Evolutionary conservation across 2,113 vertebrate genomes (phyloP).

Genomic region (Oncorhynchus mykiss): DNA sequence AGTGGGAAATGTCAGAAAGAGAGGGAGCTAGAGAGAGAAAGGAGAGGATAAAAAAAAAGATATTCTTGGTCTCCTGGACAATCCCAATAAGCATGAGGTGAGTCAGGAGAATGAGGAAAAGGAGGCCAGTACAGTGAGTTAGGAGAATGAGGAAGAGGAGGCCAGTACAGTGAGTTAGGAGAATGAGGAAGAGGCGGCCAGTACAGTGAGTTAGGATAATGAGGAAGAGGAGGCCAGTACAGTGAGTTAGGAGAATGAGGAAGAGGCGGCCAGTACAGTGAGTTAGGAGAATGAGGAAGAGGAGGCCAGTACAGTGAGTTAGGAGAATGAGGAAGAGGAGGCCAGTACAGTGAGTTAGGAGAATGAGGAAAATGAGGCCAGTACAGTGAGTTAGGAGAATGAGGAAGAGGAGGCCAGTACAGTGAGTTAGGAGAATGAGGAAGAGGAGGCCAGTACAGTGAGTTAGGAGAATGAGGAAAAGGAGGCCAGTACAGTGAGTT

Average conservation of each 20-base stretch:
- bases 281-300: no score
- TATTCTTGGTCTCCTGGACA: slow-evolving; percentile 41
- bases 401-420: background rate
- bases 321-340: background rate
- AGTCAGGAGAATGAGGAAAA: background rate
- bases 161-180: background rate
- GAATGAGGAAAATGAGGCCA: background rate
- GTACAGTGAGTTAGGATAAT: background rate
- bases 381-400: background rate
- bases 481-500: background rate
- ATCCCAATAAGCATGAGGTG: slow-evolving; percentile 33
- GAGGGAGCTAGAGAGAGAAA: background rate
- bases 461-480: no score
- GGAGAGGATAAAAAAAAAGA: slow-evolving; percentile 20
- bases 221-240: background rate
- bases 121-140: background rate
- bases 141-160: no score
- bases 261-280: background rate
- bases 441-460: background rate
- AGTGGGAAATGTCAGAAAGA: slow-evolving; percentile 60
- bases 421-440: background rate
- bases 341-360: background rate
- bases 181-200: background rate
- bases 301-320: background rate
- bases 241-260: background rate